Conservation (phyloP, 2,888 invertebrate genomes). For the Pecten maximus region DNA sequence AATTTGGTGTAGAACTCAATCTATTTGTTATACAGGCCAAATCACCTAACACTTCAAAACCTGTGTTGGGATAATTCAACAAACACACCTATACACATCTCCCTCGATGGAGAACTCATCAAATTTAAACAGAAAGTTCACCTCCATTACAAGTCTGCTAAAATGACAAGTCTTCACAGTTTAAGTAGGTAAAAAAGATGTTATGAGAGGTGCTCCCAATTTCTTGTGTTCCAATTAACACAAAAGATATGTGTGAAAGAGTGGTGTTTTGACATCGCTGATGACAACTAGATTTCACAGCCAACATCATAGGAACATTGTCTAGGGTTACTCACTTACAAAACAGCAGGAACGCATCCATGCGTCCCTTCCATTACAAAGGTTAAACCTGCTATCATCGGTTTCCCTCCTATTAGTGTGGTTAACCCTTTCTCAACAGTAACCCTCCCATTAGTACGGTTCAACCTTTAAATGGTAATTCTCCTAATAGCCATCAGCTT, state of each 20-base stretch:
- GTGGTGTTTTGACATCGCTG: slow-evolving; percentile 17
- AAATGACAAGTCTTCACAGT: background rate
- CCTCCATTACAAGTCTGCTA: slow-evolving; percentile 14
- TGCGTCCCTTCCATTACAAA: background rate
- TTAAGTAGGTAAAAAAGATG: slow-evolving; percentile 30
- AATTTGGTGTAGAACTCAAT: background rate
- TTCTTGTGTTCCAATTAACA: slow-evolving; percentile 27
- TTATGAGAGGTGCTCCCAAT: background rate
- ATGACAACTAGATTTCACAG: slow-evolving; percentile 20
- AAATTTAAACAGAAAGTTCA: background rate
- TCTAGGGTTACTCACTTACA: background rate
- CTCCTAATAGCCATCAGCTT: slow-evolving; percentile 12
- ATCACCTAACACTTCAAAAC: slow-evolving; percentile 26
- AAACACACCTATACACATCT: background rate
- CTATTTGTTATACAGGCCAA: slow-evolving; percentile 15
- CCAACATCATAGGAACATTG: background rate
- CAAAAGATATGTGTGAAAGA: slow-evolving; percentile 23
- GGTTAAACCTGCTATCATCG: background rate
- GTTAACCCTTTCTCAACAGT: background rate
- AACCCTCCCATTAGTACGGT: slow-evolving; percentile 1
- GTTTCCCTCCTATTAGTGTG: background rate
- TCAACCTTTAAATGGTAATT: slow-evolving; percentile 1
- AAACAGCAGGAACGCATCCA: background rate
- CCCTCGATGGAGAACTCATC: slow-evolving; percentile 21
- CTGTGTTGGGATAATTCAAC: slow-evolving; percentile 15